Evolutionary conservation across 2,888 invertebrate genomes (phyloP), one percentile per base, ranked within the genome.

Genomic region (Meloe dianella): DNA sequence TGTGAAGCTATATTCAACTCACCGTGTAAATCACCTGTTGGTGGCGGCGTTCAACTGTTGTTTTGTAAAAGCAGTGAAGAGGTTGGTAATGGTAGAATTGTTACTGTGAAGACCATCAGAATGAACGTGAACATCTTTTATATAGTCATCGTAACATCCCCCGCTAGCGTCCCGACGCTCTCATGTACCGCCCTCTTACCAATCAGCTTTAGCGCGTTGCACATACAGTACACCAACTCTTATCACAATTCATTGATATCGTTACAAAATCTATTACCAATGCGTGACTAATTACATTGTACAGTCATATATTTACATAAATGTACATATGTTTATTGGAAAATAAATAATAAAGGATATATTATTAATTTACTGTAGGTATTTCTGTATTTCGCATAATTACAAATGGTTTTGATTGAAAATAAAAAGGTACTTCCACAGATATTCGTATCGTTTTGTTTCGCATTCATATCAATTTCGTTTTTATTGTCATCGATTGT

Each of bases 71-170:
- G 29, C 22, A 20, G 22, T 58, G 56, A 47, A 67, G 66, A 63
- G 57, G 68, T 62, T 60, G 66, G 41, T 41, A 10, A 17, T 29
- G 41, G 69, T 67, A 71, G 70, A 68, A 69, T 72, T 69, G 72
- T 72, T 69, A 75, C 73, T 69, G 73, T 76, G 73, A 74, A 74
- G 69, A 70, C 70, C 57, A 69, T 47, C 72, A 47, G 66, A 64
- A 68, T 67, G 70, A 71, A 67, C 69, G 66, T 59, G 72, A 72
- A 73, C 68, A 69, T 73, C 76, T 74, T 75, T 76, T 76, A 76
- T 51, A 51, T 76, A 76, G 70, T 65, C 64, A 63, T 61, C 67
- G 67, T 63, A 61, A 29, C 70, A 54, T 57, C 65, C 66, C 51
- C 69, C 67, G 65, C 65, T 64, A 67, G 73, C 75, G 71, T 68